These are phyloP conservation scores for Atta cephalotes DNA, from an alignment of 1,140 invertebrate genomes.

Conservation along the genomic window DNA sequence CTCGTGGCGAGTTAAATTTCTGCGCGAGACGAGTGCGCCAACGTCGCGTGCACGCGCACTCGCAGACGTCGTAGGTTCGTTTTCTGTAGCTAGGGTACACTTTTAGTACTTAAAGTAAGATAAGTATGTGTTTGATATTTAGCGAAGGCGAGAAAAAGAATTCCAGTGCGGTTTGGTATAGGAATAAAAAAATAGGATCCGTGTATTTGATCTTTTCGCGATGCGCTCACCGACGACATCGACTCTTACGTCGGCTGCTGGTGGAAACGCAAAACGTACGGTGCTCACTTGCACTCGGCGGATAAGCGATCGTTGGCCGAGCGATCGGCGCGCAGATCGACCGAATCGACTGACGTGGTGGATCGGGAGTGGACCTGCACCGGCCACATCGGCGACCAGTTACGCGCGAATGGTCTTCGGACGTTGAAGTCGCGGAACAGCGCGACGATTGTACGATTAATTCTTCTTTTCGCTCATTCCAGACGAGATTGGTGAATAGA, in stretches of 20 bases:
- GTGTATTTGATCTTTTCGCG: background rate
- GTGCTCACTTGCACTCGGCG: background rate
- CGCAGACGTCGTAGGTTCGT: too few species aligned
- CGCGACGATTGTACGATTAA: conserved; percentile 11
- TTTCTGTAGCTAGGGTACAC: too few species aligned
- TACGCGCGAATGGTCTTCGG: conserved; percentile 63
- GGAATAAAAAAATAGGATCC: too few species aligned
- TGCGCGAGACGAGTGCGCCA: too few species aligned
- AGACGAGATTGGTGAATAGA: conserved; percentile 23
- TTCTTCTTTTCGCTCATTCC: conserved; percentile 34
- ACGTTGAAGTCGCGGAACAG: conserved; percentile 35
- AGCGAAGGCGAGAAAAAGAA: too few species aligned
- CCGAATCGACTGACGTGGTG: conserved; percentile 79
- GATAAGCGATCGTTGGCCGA: conserved; percentile 6
- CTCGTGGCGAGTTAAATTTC: too few species aligned
- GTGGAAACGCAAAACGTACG: background rate
- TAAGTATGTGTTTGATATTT: too few species aligned
- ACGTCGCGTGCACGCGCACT: background rate
- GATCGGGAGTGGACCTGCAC: conserved; percentile 73
- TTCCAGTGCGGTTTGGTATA: too few species aligned
- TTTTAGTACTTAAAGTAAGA: too few species aligned
- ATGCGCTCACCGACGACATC: background rate
- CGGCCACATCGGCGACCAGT: conserved; percentile 64
- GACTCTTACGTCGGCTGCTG: background rate
- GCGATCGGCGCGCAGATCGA: conserved; percentile 24